These are phyloP conservation scores for Drosophila elegans DNA, from an alignment of 1,140 invertebrate species.

Conservation along the genomic window DNA sequence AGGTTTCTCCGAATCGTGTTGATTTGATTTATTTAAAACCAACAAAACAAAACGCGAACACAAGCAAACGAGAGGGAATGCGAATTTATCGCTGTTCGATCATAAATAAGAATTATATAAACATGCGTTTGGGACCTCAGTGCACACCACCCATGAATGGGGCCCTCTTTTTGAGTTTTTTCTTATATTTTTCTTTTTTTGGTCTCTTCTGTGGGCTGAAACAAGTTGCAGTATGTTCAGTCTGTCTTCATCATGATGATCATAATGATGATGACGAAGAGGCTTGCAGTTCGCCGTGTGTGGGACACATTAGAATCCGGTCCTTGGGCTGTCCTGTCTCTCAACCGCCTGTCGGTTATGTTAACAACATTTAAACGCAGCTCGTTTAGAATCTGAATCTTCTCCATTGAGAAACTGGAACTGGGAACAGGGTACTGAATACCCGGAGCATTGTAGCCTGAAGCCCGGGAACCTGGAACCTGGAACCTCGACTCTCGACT, in stretches of 20 bases:
- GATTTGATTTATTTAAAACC: conserved; percentile 81
- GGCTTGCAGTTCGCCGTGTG: conserved; percentile 59
- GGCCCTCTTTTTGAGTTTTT: conserved; percentile 1
- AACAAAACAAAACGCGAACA: conserved; percentile 25
- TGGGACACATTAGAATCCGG: conserved; percentile 78
- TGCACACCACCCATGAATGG: conserved; percentile 75
- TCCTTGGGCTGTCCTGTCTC: conserved; percentile 37
- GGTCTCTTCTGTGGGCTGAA: conserved; percentile 18
- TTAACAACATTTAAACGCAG: conserved; percentile 83
- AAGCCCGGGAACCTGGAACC: conserved; percentile 3
- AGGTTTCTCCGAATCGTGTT: conserved; percentile 81
- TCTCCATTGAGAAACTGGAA: conserved; percentile 39
- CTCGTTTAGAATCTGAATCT: conserved; percentile 78
- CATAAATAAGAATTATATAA: conserved; percentile 84
- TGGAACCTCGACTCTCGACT: not conserved
- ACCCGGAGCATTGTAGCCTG: conserved; percentile 7
- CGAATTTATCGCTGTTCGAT: conserved; percentile 78
- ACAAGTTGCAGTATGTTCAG: conserved; percentile 51
- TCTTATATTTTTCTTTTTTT: too few species aligned
- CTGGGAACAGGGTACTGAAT: conserved; percentile 8
- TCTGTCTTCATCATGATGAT: conserved; percentile 17
- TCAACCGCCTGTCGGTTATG: conserved; percentile 41
- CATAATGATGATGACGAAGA: conserved; percentile 12
- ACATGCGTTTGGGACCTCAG: conserved; percentile 63
- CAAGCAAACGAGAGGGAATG: conserved; percentile 16